phyloP scores from a whole-genome alignment of 2,888 invertebrate species.

The Horisme vitalbata region DNA sequence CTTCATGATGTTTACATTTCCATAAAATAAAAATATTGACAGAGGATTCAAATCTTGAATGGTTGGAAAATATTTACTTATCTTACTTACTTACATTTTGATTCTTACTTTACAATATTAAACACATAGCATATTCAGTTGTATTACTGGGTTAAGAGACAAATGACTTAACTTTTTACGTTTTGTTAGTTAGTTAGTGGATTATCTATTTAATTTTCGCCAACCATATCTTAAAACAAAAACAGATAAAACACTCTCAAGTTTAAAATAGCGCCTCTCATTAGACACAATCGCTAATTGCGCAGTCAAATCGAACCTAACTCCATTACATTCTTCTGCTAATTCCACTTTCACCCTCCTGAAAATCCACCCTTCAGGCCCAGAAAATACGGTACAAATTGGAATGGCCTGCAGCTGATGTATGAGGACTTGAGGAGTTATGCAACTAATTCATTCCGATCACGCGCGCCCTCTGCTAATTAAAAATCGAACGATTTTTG shows the following conservation, averaged over 20 bases:
- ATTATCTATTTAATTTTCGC: too few species aligned
- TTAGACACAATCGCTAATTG: conserved; percentile 70
- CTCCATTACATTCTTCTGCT: conserved; percentile 63
- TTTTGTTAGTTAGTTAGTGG: too few species aligned
- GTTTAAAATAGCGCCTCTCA: conserved; percentile 49
- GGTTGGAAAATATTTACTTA: too few species aligned
- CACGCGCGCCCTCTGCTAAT: conserved; percentile 72
- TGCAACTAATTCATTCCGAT: conserved; percentile 66
- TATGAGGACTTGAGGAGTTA: conserved; percentile 57
- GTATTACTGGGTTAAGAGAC: too few species aligned
- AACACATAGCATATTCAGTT: too few species aligned
- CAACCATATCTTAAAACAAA: neutral
- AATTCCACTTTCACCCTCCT: conserved; percentile 43
- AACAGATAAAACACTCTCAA: too few species aligned
- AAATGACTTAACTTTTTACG: too few species aligned
- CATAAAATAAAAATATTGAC: too few species aligned
- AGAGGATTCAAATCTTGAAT: too few species aligned
- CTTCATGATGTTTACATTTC: too few species aligned
- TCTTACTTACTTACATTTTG: too few species aligned
- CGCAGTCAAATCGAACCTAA: conserved; percentile 70
- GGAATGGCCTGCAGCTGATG: conserved; percentile 22
- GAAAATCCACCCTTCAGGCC: conserved; percentile 6
- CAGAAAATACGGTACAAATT: conserved; percentile 9
- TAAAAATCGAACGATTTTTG: conserved; percentile 81
- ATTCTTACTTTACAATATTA: too few species aligned